Conservation (phyloP, 2,888 invertebrate species). For the Plebejus argus region DNA sequence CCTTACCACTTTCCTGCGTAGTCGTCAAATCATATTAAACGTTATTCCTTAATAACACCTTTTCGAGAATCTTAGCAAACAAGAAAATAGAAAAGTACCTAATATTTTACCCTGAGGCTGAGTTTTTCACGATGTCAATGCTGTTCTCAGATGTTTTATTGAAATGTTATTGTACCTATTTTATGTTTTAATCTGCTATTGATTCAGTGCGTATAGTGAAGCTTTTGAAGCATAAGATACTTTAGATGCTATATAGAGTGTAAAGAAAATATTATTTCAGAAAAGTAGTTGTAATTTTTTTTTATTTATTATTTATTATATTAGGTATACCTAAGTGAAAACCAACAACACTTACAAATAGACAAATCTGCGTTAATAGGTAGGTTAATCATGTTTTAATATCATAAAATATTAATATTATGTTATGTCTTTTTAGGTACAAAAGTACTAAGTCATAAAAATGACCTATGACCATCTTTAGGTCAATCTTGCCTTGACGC, state of each 20-base stretch:
- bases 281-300: no score
- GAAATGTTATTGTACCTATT: background rate
- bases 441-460: no score
- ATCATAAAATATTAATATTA: no score
- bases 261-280: no score
- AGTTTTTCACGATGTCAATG: background rate
- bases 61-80: conserved; percentile 8
- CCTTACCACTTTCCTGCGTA: background rate
- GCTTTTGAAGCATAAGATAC: background rate
- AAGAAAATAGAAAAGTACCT: conserved; percentile 20
- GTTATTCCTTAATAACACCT: conserved; percentile 15
- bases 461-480: background rate
- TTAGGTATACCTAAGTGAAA: no score
- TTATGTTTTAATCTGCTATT: background rate
- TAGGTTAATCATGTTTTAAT: no score
- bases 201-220: background rate
- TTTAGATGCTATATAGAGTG: no score
- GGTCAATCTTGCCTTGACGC: background rate
- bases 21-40: conserved; percentile 17
- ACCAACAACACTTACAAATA: no score
- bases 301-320: no score
- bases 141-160: background rate
- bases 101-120: background rate
- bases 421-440: no score
- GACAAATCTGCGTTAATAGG: no score